Percentiles rank a stretch among this genome's conserved stretches.
Conservation (phyloP, 2,888 invertebrate genomes). For the Therioaphis trifolii region DNA sequence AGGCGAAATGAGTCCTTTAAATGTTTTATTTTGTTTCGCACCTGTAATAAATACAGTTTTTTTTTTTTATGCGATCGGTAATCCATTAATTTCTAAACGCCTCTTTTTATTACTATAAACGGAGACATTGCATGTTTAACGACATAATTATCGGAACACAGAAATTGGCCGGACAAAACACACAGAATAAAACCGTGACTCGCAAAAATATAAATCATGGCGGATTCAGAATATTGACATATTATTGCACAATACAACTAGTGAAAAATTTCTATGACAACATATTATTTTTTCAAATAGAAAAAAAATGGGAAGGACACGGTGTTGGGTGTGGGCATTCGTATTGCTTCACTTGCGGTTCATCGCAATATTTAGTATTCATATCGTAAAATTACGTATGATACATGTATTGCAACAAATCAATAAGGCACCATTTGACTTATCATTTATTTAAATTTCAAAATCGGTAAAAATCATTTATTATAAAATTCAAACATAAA, state of each 20-base stretch:
- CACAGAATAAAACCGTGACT: neutral
- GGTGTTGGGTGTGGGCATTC: neutral
- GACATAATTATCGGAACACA: neutral
- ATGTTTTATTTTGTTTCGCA: neutral
- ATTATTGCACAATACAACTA: neutral
- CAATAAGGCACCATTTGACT: no score
- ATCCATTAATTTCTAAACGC: neutral
- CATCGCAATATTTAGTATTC: no score
- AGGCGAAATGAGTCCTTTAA: no score
- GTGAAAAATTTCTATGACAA: constrained; percentile 15
- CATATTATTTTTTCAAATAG: neutral
- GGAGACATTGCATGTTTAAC: neutral
- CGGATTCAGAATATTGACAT: neutral
- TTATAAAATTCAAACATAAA: no score
- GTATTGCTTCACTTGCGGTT: neutral
- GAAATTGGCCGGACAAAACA: neutral
- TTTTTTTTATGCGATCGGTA: no score
- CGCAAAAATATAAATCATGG: neutral
- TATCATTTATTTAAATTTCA: no score
- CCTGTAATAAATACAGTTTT: neutral
- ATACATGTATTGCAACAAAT: no score
- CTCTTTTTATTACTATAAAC: neutral
- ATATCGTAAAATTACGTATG: no score
- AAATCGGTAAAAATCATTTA: no score
- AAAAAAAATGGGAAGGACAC: neutral